Base-by-base conservation (phyloP, 2,888 invertebrate species). In the Coelogynopora nodosa region DNA sequence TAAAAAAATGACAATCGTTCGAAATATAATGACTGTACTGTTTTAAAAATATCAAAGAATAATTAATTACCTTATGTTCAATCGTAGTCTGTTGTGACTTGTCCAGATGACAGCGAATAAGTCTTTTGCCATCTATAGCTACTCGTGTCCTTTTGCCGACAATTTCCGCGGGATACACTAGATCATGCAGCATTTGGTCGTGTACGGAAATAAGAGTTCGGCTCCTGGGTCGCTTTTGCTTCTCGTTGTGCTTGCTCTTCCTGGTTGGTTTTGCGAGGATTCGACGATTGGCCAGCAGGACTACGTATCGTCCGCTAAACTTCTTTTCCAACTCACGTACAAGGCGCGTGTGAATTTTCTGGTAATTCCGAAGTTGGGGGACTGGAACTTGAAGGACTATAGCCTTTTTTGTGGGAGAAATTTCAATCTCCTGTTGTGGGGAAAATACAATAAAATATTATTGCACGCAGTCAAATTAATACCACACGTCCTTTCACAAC, bases 311-410 rank as follows among this genome's bases (percentile, higher is more conserved):
- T 88, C 98, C 98, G n/a, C 27, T 30, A 93, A 99, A 98, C 92
- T 99, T 99, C 95, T 99, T 99, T 93, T 99, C 99, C 91, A 99
- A 93, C 92, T 99, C 99, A 90, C 98, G 95, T 82, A 99, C 98
- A 90, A 99, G 93, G 89, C 97, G 94, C 89, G 95, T 95, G 93
- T 99, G 98, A 90, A 99, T 95, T 93, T 98, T 98, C 93, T 99
- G 98, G 94, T 97, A 99, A 88, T 95, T 95, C 93, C 96, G 96
- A 93, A 98, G 94, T 93, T 98, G 98, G 88, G 98, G 98, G 93
- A 98, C 97, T 88, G 99, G 99, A 90, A 99, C 98, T 92, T 97
- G 98, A 93, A 99, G 97, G 92, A 99, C 96, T 92, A 98, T 96
- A 86, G 96, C 96, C 94, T 97, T 97, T 92, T 97, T 82, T 10